phyloP scores from a whole-genome alignment of 2,888 invertebrate species.

The Yponomeuta evonymella region DNA sequence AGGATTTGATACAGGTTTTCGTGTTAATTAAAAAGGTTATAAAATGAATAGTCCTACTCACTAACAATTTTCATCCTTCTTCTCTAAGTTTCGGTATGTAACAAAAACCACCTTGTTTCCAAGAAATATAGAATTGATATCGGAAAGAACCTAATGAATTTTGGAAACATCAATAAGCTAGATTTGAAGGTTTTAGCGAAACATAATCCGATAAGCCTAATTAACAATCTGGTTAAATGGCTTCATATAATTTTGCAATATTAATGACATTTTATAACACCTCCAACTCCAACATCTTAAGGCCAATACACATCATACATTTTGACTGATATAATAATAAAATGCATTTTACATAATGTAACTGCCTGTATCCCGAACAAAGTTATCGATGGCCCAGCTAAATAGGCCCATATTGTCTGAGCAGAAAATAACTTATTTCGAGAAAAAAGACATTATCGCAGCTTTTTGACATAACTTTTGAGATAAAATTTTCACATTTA shows the following conservation, averaged over 20 bases:
- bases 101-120: neutral
- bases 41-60: no score
- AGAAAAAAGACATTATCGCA: no score
- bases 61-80: no score
- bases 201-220: conserved; percentile 16
- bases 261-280: conserved; percentile 10
- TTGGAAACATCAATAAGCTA: neutral
- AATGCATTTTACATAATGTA: no score
- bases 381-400: no score
- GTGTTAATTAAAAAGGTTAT: neutral
- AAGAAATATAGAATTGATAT: neutral
- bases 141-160: neutral
- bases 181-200: neutral
- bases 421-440: no score
- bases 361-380: no score
- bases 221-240: conserved; percentile 16
- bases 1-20: neutral
- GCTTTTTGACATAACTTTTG: no score
- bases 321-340: neutral
- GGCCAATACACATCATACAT: neutral
- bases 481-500: no score
- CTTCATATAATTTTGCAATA: conserved; percentile 17
- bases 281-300: neutral
- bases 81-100: no score
- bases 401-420: no score